Percentiles rank a stretch among this genome's conserved stretches.
phyloP scores from a whole-genome alignment of 2,113 vertebrate genomes.

The Seriola quinqueradiata region DNA sequence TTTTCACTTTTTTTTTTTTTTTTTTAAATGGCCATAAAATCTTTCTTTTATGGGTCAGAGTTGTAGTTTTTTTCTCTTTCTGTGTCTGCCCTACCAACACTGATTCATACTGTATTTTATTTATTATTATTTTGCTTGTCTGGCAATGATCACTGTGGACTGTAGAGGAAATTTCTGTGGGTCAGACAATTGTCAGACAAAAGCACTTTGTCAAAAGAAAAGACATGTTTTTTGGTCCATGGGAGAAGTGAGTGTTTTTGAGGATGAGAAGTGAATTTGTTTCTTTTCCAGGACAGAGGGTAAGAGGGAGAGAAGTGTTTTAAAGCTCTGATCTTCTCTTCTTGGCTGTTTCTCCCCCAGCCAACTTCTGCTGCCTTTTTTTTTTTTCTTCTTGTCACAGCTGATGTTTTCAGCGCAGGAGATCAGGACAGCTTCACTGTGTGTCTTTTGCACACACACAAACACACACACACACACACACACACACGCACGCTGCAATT shows the following conservation, averaged over 20 bases:
- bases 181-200: constrained; percentile 25
- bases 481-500: constrained; percentile 27
- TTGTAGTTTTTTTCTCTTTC: constrained; percentile 17
- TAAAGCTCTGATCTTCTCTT: constrained; percentile 51
- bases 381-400: constrained; percentile 48
- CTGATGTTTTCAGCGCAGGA: constrained; percentile 53
- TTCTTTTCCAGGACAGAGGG: constrained; percentile 6
- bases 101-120: constrained; percentile 32
- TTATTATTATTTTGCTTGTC: constrained; percentile 11
- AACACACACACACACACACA: constrained; percentile 21
- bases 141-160: constrained; percentile 30
- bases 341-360: constrained; percentile 32
- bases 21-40: constrained; percentile 5
- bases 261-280: constrained; percentile 1
- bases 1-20: not conserved
- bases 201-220: constrained; percentile 26
- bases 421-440: constrained; percentile 61
- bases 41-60: constrained; percentile 21
- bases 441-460: constrained; percentile 32
- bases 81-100: constrained; percentile 9
- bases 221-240: constrained; percentile 29
- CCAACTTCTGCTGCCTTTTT: constrained; percentile 52
- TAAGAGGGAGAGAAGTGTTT: constrained; percentile 11
- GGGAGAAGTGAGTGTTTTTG: constrained; percentile 26
- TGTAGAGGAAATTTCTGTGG: constrained; percentile 20